phyloP scores from a whole-genome alignment of 2,113 vertebrate genomes.

The Anser brachyrhynchus region DNA sequence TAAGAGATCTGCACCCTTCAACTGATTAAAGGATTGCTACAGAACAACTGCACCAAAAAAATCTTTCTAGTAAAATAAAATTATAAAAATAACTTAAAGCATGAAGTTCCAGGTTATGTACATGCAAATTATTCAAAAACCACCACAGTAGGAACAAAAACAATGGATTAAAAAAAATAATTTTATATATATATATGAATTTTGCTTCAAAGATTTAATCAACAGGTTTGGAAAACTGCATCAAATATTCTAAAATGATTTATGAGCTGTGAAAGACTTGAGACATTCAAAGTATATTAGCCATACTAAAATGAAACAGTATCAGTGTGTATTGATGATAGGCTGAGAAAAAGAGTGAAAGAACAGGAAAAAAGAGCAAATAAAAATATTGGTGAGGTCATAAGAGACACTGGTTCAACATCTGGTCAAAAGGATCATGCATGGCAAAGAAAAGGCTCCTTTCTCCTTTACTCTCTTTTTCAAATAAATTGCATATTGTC shows the following conservation, averaged over 20 bases:
- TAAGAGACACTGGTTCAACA: background rate
- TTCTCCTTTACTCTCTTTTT: conserved; percentile 17
- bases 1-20: background rate
- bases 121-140: background rate
- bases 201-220: conserved; percentile 18
- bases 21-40: background rate
- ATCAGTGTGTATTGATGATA: background rate
- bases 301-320: background rate
- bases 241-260: background rate
- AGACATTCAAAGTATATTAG: background rate
- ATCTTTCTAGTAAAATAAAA: background rate
- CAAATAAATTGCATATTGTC: conserved; percentile 19
- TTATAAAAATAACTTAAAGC: background rate
- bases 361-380: background rate
- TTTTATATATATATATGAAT: background rate
- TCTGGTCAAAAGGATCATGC: conserved; percentile 16
- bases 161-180: background rate
- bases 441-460: conserved; percentile 31
- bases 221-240: background rate
- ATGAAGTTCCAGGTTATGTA: background rate
- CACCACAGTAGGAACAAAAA: background rate
- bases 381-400: background rate
- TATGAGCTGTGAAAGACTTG: background rate
- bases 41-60: background rate
- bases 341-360: background rate